Conservation (phyloP, 92 coral and sea anemone genomes). For the Bergia puertoricense region DNA sequence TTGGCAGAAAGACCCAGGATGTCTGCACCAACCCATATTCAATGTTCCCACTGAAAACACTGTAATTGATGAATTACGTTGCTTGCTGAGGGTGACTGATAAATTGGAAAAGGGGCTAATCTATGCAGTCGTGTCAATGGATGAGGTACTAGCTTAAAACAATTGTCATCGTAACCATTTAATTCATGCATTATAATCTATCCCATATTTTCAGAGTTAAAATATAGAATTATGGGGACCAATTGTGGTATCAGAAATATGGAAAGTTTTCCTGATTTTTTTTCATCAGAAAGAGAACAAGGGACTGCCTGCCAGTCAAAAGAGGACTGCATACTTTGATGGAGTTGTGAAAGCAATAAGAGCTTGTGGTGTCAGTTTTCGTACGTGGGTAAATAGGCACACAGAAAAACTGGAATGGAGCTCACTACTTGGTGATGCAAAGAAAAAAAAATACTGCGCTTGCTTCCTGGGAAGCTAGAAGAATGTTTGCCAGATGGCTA, state of each 20-base stretch:
- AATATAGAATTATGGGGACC: too few species aligned
- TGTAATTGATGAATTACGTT: slow-evolving; percentile 30
- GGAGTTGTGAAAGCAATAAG: slow-evolving; percentile 5
- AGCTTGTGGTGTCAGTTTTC: slow-evolving; percentile 24
- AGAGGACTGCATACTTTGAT: neutral
- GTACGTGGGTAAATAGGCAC: slow-evolving; percentile 4
- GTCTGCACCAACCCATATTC: slow-evolving; percentile 24
- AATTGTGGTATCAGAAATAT: too few species aligned
- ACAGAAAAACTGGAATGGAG: slow-evolving; percentile 26
- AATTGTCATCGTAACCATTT: neutral
- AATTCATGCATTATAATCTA: too few species aligned
- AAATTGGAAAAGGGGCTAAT: too few species aligned
- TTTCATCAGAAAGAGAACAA: too few species aligned
- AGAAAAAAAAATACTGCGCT: too few species aligned
- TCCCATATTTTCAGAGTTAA: too few species aligned
- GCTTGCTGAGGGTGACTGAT: slow-evolving; percentile 28
- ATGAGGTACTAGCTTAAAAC: slow-evolving; percentile 21
- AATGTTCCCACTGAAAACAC: slow-evolving; percentile 25
- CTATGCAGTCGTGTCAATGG: slow-evolving; percentile 31
- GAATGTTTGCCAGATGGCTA: slow-evolving; percentile 15
- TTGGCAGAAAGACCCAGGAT: slow-evolving; percentile 26
- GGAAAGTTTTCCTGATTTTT: too few species aligned
- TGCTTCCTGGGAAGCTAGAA: too few species aligned
- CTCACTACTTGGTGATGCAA: too few species aligned
- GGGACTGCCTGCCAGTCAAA: too few species aligned